Evolutionary conservation across 2,888 invertebrate genomes (phyloP).

Genomic region (Desoria tigrina): DNA sequence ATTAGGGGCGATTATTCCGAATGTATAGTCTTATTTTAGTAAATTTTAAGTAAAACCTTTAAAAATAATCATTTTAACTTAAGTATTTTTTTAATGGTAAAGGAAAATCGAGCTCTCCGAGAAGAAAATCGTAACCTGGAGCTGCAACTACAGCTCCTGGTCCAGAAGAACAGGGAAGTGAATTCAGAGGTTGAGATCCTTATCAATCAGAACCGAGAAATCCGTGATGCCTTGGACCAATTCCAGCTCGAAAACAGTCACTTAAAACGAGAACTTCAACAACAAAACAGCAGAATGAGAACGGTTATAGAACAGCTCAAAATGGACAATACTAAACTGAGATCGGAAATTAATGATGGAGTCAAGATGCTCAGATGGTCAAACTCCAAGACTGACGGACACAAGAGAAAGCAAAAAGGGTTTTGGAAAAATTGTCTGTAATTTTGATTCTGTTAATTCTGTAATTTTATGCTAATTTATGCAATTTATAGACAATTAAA

Average conservation of each 20-base stretch:
- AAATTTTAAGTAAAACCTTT: no score
- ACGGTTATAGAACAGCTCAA: background rate
- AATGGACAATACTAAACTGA: slow-evolving; percentile 3
- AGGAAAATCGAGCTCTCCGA: background rate
- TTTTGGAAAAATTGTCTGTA: slow-evolving; percentile 5
- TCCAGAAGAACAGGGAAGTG: background rate
- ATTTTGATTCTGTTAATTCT: no score
- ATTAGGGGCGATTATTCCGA: no score
- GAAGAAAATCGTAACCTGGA: slow-evolving; percentile 11
- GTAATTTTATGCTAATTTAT: no score
- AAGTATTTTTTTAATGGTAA: no score
- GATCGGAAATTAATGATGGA: slow-evolving; percentile 1
- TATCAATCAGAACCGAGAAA: slow-evolving; percentile 1
- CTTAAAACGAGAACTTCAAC: background rate
- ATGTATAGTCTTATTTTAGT: no score
- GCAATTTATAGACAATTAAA: no score
- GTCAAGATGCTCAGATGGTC: no score
- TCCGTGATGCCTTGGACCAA: background rate
- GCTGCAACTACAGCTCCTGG: background rate
- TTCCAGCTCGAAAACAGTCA: background rate
- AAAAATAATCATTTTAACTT: no score
- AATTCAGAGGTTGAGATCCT: background rate
- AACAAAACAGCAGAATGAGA: background rate
- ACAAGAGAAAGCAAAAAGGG: background rate
- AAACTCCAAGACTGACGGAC: background rate